Evolutionary conservation across 2,888 invertebrate species (phyloP).

Genomic region (Fragum sueziense): DNA sequence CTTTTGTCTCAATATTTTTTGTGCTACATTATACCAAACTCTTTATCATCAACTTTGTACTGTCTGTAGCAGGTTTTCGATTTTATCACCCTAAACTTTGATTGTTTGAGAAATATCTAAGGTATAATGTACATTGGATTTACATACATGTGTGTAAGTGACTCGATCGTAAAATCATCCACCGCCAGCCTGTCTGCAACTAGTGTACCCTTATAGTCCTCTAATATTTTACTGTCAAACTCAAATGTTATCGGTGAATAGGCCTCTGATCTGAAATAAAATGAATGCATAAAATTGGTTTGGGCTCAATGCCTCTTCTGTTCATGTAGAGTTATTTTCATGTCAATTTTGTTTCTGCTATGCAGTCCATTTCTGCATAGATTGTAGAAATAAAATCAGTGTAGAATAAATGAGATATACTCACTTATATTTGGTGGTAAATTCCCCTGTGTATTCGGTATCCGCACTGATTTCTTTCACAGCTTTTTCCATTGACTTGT

Average conservation of each 20-base stretch:
- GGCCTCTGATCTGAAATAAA: slow-evolving; percentile 88
- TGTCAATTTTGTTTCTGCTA: too few relatives aligned
- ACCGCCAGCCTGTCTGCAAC: slow-evolving; percentile 94
- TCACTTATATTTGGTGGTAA: slow-evolving; percentile 94
- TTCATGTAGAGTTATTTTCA: too few relatives aligned
- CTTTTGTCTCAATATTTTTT: slow-evolving; percentile 1
- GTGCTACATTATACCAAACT: too few relatives aligned
- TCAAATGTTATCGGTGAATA: slow-evolving; percentile 90
- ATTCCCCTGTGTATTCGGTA: slow-evolving; percentile 92
- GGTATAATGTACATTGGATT: background rate
- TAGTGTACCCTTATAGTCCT: slow-evolving; percentile 93
- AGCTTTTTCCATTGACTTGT: slow-evolving; percentile 89
- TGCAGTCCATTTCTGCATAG: too few relatives aligned
- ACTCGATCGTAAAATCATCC: slow-evolving; percentile 95
- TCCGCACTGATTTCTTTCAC: slow-evolving; percentile 91
- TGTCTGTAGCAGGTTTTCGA: too few relatives aligned
- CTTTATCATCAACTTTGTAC: too few relatives aligned
- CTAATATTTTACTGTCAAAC: slow-evolving; percentile 93
- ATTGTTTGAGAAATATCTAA: too few relatives aligned
- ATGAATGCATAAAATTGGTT: too few relatives aligned
- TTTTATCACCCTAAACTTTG: too few relatives aligned
- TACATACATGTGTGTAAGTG: slow-evolving; percentile 88
- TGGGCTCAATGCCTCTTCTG: too few relatives aligned
- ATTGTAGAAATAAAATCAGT: too few relatives aligned
- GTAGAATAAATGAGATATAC: too few relatives aligned